These are phyloP conservation scores for Macropis europaea DNA, from an alignment of 2,888 invertebrate genomes.

Conservation along the genomic window DNA sequence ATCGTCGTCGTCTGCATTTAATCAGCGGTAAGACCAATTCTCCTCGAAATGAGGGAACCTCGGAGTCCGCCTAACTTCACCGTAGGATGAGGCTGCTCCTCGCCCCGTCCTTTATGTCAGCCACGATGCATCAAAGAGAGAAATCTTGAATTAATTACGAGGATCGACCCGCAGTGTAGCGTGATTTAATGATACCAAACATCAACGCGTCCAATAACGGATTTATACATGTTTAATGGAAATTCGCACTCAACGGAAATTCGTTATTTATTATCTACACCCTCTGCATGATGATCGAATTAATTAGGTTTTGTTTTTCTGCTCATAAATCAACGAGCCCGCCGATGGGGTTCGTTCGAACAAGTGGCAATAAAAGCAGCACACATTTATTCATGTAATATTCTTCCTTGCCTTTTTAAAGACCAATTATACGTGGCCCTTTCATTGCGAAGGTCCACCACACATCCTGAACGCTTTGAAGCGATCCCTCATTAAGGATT, in stretches of 20 bases:
- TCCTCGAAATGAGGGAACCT: background rate
- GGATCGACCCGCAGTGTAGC: background rate
- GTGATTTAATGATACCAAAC: background rate
- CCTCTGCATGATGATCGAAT: background rate
- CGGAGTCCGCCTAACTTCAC: too few relatives aligned
- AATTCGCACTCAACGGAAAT: background rate
- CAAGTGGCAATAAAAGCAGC: slow-evolving; percentile 1
- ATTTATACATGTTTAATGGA: slow-evolving; percentile 7
- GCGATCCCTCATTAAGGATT: slow-evolving; percentile 19
- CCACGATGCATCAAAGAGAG: background rate
- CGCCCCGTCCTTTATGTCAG: background rate
- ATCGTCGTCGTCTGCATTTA: slow-evolving; percentile 21
- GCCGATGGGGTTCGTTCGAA: background rate
- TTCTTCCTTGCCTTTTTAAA: slow-evolving; percentile 10
- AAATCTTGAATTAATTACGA: background rate
- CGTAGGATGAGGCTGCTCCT: too few relatives aligned
- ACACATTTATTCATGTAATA: background rate
- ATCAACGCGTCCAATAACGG: slow-evolving; percentile 9
- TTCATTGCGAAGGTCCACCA: slow-evolving; percentile 5
- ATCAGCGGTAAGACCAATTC: slow-evolving; percentile 15
- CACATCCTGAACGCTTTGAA: background rate
- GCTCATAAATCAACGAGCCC: background rate
- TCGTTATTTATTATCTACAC: slow-evolving; percentile 7
- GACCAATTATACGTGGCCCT: background rate
- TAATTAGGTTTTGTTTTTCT: background rate